Percentiles rank a stretch among this genome's conserved stretches.
Evolutionary conservation across 2,113 vertebrate genomes (phyloP).

Genomic region (Pollimyrus isidori): DNA sequence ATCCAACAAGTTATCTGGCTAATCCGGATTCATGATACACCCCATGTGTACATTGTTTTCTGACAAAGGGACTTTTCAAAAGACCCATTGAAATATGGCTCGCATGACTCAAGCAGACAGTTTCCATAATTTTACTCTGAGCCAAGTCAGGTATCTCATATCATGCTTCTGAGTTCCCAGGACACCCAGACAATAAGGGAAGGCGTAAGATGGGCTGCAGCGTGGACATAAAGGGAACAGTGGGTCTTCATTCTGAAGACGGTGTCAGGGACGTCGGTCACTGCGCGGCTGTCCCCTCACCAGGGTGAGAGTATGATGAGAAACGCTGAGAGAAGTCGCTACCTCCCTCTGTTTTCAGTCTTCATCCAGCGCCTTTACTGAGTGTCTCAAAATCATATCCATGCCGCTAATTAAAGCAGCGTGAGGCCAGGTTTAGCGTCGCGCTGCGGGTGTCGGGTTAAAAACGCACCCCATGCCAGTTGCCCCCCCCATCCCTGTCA

Average conservation of each 20-base stretch:
- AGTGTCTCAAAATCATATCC: not conserved
- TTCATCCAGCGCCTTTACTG: not conserved
- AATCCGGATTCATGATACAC: not conserved
- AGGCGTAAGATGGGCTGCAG: not conserved
- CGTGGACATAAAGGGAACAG: not conserved
- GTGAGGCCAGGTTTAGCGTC: conserved; percentile 24
- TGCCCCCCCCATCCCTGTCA: conserved; percentile 42
- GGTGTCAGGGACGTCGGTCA: not conserved
- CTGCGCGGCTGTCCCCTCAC: not conserved
- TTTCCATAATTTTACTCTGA: not conserved
- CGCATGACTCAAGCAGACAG: not conserved
- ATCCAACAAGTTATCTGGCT: not conserved
- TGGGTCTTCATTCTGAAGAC: not conserved
- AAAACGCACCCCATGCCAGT: conserved; percentile 57
- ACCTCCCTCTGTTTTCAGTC: not conserved
- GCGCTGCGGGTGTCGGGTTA: conserved; percentile 41
- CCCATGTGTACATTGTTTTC: not conserved
- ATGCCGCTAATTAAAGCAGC: conserved; percentile 15
- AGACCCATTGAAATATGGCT: not conserved
- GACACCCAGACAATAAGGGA: not conserved
- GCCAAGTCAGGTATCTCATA: not conserved
- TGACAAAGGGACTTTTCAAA: not conserved
- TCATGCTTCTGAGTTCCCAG: not conserved
- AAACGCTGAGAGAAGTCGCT: not conserved
- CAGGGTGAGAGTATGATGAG: conserved; percentile 19